phyloP scores from a whole-genome alignment of 2,797 vertebrate species.

The Spinus olivaceus region DNA sequence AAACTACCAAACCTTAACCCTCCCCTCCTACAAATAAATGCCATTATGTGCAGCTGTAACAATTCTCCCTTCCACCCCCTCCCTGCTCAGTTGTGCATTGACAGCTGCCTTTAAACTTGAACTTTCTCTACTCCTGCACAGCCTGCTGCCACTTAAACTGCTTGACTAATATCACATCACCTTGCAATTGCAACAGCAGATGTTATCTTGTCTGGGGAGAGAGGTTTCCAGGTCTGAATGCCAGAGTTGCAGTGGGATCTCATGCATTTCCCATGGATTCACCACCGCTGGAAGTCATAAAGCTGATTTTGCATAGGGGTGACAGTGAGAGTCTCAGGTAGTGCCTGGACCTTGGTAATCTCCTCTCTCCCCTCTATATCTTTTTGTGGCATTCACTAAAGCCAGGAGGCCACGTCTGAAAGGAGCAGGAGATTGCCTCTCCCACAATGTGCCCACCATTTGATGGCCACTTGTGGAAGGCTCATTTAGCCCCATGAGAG shows the following conservation, averaged over 20 bases:
- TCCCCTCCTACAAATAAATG: not conserved
- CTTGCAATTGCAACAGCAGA: not conserved
- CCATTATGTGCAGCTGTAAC: not conserved
- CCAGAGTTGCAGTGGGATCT: not conserved
- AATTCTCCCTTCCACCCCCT: not conserved
- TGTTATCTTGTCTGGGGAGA: not conserved
- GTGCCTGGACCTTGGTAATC: not conserved
- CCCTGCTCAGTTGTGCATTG: not conserved
- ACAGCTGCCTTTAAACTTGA: conserved; percentile 25
- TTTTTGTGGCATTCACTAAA: not conserved
- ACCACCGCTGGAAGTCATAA: not conserved
- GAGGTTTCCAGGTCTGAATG: not conserved
- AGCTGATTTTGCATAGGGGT: not conserved
- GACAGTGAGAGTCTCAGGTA: not conserved
- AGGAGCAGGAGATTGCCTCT: not conserved
- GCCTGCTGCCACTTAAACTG: conserved; percentile 1
- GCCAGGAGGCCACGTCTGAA: not conserved
- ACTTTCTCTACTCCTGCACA: not conserved
- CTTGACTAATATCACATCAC: not conserved
- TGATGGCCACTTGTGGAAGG: not conserved
- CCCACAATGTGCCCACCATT: not conserved
- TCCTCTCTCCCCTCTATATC: not conserved
- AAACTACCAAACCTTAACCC: not conserved
- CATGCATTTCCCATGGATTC: not conserved
- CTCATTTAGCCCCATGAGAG: not conserved